Base-by-base conservation (phyloP, 1,140 invertebrate species). In the Pseudoatta argentina region DNA sequence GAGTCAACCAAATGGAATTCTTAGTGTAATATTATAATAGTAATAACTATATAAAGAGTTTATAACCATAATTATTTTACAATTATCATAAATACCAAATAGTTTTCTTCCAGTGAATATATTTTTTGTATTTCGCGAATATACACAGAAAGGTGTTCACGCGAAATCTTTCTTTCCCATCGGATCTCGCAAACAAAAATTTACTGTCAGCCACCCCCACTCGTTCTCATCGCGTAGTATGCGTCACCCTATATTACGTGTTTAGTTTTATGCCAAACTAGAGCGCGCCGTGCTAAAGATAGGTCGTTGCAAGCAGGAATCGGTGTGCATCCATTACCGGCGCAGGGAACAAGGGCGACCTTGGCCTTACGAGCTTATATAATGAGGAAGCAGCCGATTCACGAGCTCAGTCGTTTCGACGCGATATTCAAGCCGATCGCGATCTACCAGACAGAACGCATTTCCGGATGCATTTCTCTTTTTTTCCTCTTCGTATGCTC, bases 291-390 rank as follows among this genome's bases (percentile, higher is more conserved):
- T 82, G 83, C 89, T 91, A 91, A 91, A 91, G 87, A 91, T 91
- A 91, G 89, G 87, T 87, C 63, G 83, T 48, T 34, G 85, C 59
- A 75, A 57, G 76, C 63, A 71, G 75, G 69, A 72, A 90, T 90
- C 87, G 83, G 64, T 59, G 77, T 88, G 67, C 73, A 67, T 79
- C 85, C 85, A 66, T 85, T 73, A 88, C 51, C 75, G 82, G 76
- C 86, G 87, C 85, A 91, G 86, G 75, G 86, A 79, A 64, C 89
- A 91, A 92, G 89, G 87, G 44, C 86, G 79, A 91, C 92, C 92
- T 93, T 93, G 92, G 92, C 92, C 91, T 93, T 93, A 92, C 66
- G 88, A 88, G 85, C 91, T 93, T 93, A 93, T 93, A 93, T 93
- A 93, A 93, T 77, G 88, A 88, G 89, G 89, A 91, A 90, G 85